phyloP scores from a whole-genome alignment of 2,797 vertebrate species.

The Microctenopoma stevenorrisi region DNA sequence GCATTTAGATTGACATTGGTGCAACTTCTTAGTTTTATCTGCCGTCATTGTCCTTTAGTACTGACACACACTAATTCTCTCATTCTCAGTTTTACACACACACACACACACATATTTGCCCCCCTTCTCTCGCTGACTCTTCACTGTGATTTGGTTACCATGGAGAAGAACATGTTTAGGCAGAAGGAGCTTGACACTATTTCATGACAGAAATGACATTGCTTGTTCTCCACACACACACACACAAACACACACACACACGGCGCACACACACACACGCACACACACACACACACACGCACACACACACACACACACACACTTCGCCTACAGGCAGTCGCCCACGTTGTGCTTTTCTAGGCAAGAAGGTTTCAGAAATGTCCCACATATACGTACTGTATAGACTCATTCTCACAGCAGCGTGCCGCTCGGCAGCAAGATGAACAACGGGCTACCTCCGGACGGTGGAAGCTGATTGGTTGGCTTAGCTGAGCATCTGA shows the following conservation, averaged over 20 bases:
- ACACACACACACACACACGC: constrained; percentile 1
- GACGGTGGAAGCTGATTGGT: constrained; percentile 49
- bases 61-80: constrained; percentile 3
- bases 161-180: constrained; percentile 74
- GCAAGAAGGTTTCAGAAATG: constrained; percentile 54
- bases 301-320: constrained; percentile 39
- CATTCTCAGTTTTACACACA: constrained; percentile 5
- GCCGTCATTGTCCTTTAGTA: constrained; percentile 25
- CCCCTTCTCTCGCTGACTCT: constrained; percentile 16
- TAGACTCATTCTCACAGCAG: constrained; percentile 10
- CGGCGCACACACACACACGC: too few relatives aligned
- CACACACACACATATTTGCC: constrained; percentile 8
- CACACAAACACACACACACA: too few relatives aligned
- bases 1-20: constrained; percentile 5
- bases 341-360: constrained; percentile 59
- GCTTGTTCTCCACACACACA: constrained; percentile 35
- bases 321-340: constrained; percentile 57
- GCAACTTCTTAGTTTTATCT: constrained; percentile 1
- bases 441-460: constrained; percentile 55
- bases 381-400: constrained; percentile 37
- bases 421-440: constrained; percentile 26
- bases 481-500: constrained; percentile 19
- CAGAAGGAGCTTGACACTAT: constrained; percentile 66
- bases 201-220: constrained; percentile 52
- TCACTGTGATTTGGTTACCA: constrained; percentile 71